A percentile compares a stretch with the other conserved stretches of the same genome.
phyloP scores from a whole-genome alignment of 2,888 invertebrate genomes.

The Sacculina carcini region DNA sequence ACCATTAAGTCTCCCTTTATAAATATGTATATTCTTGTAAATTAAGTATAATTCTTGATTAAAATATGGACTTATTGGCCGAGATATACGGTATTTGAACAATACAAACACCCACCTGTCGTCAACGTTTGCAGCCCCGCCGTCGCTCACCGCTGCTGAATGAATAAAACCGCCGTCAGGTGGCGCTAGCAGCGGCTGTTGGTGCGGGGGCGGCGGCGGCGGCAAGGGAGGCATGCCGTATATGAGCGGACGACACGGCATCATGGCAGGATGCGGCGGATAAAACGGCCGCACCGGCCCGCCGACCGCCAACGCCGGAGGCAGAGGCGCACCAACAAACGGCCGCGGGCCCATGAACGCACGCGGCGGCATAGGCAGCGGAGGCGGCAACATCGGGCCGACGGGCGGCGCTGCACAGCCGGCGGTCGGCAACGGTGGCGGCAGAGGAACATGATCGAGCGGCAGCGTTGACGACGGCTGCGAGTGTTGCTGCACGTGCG shows the following conservation, averaged over 20 bases:
- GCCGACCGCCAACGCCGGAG: neutral
- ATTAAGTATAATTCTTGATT: no score
- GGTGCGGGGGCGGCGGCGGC: neutral
- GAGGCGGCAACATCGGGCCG: neutral
- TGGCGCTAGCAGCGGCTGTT: neutral
- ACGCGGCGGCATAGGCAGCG: neutral
- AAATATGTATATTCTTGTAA: no score
- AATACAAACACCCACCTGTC: no score
- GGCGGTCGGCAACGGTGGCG: neutral
- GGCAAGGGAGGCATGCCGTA: neutral
- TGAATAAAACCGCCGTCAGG: neutral
- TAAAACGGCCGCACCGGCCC: neutral
- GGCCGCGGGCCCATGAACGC: neutral
- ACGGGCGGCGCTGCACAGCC: neutral
- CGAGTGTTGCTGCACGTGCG: neutral
- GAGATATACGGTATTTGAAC: no score
- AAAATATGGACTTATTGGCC: no score
- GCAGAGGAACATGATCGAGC: neutral
- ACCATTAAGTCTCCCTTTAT: no score
- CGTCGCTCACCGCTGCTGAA: neutral
- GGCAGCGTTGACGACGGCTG: neutral
- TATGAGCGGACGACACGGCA: neutral
- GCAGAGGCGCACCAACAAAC: neutral
- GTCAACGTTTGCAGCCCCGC: neutral
- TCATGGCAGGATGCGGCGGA: neutral